Evolutionary conservation across 2,888 invertebrate genomes (phyloP), one percentile per base, ranked within the genome.

Genomic region (Troides oblongomaculatus): DNA sequence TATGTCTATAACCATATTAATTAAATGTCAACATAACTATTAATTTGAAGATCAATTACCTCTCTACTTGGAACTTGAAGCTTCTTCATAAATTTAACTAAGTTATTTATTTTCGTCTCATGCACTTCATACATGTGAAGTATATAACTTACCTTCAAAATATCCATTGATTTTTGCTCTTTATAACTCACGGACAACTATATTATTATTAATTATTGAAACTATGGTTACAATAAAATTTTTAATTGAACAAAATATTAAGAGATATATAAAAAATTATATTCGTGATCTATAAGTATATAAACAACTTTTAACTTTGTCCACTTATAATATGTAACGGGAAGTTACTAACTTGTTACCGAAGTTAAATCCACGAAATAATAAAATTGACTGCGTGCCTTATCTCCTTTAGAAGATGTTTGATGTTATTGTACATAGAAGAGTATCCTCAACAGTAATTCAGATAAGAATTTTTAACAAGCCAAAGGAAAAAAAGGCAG

Each of bases 351-450:
- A 68, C 68, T 63, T 58, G 58, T 62, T 68, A 10, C 36, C 8
- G 12, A 68, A 63, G 36, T 58, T 30, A 46, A 53, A 50, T 58
- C 10, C 14, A 67, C 50, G 59, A 64, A 53, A 63, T 63, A 58
- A 68, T 68, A 59, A 64, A 64, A 60, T 68, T 68, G 59, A 21
- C 53, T 64, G 60, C 68, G 68, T 68, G 68, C 59, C 64, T 68
- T 68, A 68, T 68, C 68, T 68, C 18, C n/a, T 46, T 56, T 23
- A 60, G 23, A 30, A 12, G 36, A n/a, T 46, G 23, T 66, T 66
- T 25, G 46, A 18, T 14, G 17, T 64, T 50, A 46, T 43, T 30
- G 50, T 36, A 53, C 56, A 60, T 60, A 60, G 64, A 64, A 60
- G 68, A 68, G 62, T 1, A 63, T 63, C 68, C 46, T 50, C 58